Evolutionary conservation across 1,140 invertebrate species (phyloP).

Genomic region (Platyscapa corneri): DNA sequence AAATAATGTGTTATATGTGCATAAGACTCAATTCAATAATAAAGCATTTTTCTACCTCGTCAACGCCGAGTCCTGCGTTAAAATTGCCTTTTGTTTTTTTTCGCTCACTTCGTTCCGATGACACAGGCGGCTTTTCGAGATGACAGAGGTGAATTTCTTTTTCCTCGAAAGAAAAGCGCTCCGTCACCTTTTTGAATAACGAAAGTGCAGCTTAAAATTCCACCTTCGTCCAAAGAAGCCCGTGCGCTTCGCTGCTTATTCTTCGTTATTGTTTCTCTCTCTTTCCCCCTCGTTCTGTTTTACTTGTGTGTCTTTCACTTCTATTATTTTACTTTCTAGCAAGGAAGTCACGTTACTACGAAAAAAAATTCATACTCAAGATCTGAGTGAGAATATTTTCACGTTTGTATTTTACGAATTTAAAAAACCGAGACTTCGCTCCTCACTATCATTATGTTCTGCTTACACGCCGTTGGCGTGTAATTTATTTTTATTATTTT

Average conservation of each 20-base stretch:
- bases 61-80: slow-evolving; percentile 9
- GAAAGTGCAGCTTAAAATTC: slow-evolving; percentile 63
- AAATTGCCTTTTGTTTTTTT: slow-evolving; percentile 41
- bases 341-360: not conserved
- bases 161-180: slow-evolving; percentile 49
- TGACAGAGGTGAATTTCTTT: slow-evolving; percentile 46
- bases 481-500: slow-evolving; percentile 9
- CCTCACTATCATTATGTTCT: not conserved
- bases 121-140: slow-evolving; percentile 46
- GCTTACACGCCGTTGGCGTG: not conserved
- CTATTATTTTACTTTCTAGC: slow-evolving; percentile 28
- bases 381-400: slow-evolving; percentile 17
- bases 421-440: not conserved
- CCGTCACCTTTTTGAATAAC: slow-evolving; percentile 52
- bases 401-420: not conserved
- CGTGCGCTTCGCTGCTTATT: slow-evolving; percentile 55
- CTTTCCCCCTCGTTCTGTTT: slow-evolving; percentile 18
- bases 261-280: slow-evolving; percentile 43
- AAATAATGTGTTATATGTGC: slow-evolving; percentile 1
- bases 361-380: slow-evolving; percentile 20
- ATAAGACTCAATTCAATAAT: slow-evolving; percentile 21
- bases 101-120: slow-evolving; percentile 26
- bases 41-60: slow-evolving; percentile 29
- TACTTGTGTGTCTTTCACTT: slow-evolving; percentile 10
- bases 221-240: slow-evolving; percentile 57